These are phyloP conservation scores for Rhabdornis inornatus DNA, from an alignment of 2,113 vertebrate genomes.

Conservation along the genomic window DNA sequence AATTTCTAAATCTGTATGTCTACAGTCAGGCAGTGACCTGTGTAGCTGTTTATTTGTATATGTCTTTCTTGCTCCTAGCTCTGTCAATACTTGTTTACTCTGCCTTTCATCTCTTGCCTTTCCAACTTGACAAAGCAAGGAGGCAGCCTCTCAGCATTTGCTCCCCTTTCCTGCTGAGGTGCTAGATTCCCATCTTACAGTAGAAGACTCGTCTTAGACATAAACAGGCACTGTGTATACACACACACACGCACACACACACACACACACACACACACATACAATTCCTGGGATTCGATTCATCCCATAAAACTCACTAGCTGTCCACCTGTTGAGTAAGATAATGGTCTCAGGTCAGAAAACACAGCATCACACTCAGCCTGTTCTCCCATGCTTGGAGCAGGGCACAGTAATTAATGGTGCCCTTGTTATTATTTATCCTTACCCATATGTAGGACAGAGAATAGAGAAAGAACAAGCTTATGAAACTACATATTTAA, in stretches of 20 bases:
- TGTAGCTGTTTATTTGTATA: neutral
- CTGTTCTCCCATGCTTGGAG: neutral
- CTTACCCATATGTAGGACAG: too few species aligned
- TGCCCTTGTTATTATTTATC: neutral
- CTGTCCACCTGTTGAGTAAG: neutral
- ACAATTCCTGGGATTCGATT: neutral
- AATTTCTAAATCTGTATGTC: neutral
- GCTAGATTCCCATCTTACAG: neutral
- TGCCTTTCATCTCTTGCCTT: neutral
- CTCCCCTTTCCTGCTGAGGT: neutral
- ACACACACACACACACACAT: too few species aligned
- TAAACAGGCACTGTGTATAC: neutral
- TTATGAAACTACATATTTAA: neutral
- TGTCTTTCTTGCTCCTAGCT: neutral
- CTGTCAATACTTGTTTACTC: neutral
- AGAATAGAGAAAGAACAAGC: neutral
- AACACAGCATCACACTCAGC: neutral
- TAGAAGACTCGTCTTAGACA: neutral
- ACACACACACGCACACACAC: too few species aligned
- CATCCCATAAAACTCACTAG: neutral
- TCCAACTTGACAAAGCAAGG: neutral
- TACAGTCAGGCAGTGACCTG: rapidly evolving
- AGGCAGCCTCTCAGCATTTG: neutral
- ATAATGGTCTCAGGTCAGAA: neutral
- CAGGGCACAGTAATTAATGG: neutral